Conservation (phyloP, 1,140 invertebrate species). For the Drosophila orena region DNA sequence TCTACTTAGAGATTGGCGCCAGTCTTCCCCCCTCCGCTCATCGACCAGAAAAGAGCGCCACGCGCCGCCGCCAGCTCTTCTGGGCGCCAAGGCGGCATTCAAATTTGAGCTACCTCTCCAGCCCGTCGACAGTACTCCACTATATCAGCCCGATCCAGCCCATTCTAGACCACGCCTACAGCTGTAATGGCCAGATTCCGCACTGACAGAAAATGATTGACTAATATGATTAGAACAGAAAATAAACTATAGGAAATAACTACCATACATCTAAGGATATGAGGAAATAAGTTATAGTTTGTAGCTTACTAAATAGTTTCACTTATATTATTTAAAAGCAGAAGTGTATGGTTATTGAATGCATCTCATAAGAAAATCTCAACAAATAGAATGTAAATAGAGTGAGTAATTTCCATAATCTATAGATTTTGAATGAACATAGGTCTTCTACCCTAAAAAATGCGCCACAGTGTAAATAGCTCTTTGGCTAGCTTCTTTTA, state of each 20-base stretch:
- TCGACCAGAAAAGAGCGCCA: conserved; percentile 34
- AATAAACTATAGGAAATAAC: too few species aligned
- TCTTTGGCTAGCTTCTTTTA: conserved; percentile 14
- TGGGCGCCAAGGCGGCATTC: conserved; percentile 73
- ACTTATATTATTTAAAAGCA: too few species aligned
- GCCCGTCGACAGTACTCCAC: conserved; percentile 19
- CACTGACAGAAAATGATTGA: conserved; percentile 27
- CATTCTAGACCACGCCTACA: conserved; percentile 41
- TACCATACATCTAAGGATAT: too few species aligned
- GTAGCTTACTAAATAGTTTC: too few species aligned
- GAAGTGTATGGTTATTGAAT: too few species aligned
- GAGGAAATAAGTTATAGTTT: too few species aligned
- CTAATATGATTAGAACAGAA: background rate
- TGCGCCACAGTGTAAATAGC: conserved; percentile 13
- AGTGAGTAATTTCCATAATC: too few species aligned
- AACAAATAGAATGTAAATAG: too few species aligned
- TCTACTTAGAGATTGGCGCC: conserved; percentile 56
- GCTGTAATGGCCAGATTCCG: conserved; percentile 47
- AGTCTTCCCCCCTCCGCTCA: conserved; percentile 8
- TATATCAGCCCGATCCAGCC: conserved; percentile 31
- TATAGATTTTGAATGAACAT: too few species aligned
- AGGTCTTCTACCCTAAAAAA: too few species aligned
- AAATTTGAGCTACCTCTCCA: conserved; percentile 58
- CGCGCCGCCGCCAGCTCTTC: conserved; percentile 66
- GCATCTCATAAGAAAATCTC: too few species aligned